Conservation (phyloP, 2,888 invertebrate genomes). For the Aquatica leii region DNA sequence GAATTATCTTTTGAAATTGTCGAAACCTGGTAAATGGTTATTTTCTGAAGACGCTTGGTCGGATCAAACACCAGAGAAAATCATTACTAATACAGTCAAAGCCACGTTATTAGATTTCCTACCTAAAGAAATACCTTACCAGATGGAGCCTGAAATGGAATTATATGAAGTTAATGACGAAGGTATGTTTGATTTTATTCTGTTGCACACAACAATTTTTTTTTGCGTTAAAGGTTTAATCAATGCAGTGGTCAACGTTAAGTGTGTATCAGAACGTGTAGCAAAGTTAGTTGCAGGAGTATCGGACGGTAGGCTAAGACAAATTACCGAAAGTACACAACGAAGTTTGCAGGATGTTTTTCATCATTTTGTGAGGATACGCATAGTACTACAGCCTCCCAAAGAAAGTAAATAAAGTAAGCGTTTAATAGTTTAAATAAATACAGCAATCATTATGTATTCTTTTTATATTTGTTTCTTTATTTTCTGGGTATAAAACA, state of each 20-base stretch:
- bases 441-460: no score
- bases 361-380: constrained; percentile 53
- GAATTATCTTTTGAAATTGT: constrained; percentile 72
- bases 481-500: no score
- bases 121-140: constrained; percentile 88
- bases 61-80: constrained; percentile 73
- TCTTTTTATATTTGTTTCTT: no score
- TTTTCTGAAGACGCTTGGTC: constrained; percentile 75
- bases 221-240: constrained; percentile 61
- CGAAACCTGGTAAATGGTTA: constrained; percentile 73
- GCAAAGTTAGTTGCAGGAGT: constrained; percentile 73
- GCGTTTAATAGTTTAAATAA: no score
- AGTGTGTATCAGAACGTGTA: constrained; percentile 70
- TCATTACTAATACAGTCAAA: constrained; percentile 79
- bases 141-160: constrained; percentile 71
- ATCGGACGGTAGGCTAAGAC: constrained; percentile 73
- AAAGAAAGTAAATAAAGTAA: constrained; percentile 23
- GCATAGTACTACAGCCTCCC: constrained; percentile 48
- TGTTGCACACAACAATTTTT: no score
- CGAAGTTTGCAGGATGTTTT: constrained; percentile 56
- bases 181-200: constrained; percentile 56
- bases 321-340: constrained; percentile 67
- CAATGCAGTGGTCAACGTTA: constrained; percentile 67
- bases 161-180: constrained; percentile 68
- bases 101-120: constrained; percentile 86